Percentiles rank a stretch among this genome's conserved stretches.
These are phyloP conservation scores for Denticeps clupeoides DNA, from an alignment of 2,797 vertebrate genomes.

Conservation along the genomic window DNA sequence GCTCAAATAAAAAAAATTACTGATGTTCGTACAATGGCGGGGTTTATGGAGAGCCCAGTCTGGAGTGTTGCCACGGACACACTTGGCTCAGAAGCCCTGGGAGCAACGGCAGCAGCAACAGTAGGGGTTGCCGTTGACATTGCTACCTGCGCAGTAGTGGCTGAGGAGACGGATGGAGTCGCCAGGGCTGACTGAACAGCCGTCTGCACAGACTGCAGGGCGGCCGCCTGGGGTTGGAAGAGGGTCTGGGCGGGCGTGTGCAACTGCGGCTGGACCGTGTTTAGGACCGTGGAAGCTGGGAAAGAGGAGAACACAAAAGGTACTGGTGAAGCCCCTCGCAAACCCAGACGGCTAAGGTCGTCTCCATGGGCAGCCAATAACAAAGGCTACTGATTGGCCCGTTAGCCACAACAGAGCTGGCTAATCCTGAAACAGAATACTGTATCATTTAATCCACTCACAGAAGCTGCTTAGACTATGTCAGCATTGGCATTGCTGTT, in stretches of 20 bases:
- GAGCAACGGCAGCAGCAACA: constrained; percentile 40
- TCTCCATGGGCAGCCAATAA: not conserved
- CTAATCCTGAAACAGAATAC: too few relatives aligned
- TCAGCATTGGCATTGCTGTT: too few relatives aligned
- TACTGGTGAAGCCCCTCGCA: not conserved
- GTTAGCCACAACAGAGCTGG: too few relatives aligned
- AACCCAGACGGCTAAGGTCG: not conserved
- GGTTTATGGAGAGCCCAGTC: constrained; percentile 82
- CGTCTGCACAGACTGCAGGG: constrained; percentile 50
- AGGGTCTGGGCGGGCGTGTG: constrained; percentile 53
- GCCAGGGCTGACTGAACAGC: constrained; percentile 48
- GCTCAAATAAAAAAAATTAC: not conserved
- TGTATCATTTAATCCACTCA: too few relatives aligned
- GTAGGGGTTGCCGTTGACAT: constrained; percentile 48
- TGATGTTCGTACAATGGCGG: constrained; percentile 71
- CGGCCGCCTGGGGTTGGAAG: constrained; percentile 59
- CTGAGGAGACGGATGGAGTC: constrained; percentile 46
- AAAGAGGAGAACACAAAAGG: constrained; percentile 15
- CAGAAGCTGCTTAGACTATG: too few relatives aligned
- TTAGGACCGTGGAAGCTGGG: constrained; percentile 78
- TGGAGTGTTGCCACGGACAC: constrained; percentile 72
- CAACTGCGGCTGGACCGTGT: constrained; percentile 69
- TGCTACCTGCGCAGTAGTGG: constrained; percentile 51
- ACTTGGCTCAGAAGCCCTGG: constrained; percentile 59
- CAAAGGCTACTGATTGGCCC: too few relatives aligned